Base-by-base conservation (phyloP, 2,797 vertebrate genomes). In the Xyrichtys novacula region DNA sequence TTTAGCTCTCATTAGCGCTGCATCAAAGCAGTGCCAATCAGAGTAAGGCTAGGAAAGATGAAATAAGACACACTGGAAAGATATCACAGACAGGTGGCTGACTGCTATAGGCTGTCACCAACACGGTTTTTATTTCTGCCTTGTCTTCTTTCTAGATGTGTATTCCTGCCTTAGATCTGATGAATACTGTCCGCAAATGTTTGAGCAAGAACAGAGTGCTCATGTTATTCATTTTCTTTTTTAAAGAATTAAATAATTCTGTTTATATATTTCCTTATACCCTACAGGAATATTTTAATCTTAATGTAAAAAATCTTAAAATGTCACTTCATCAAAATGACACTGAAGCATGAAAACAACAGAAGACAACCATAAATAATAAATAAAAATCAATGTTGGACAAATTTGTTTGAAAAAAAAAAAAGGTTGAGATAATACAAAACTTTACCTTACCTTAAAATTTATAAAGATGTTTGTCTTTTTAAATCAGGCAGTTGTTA, bases 11-110 rank as follows among this genome's bases (percentile, higher is more conserved):
- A 65, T 65, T 31, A 65, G 23, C 9, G 10, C 17, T 53, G 36
- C n/a, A 60, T 43, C 9, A 63, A 55, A 48, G 17, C 15, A n/a
- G 12, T 15, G 20, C 31, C 19, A 55, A 19, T 75, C 56, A 55
- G 38, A 65, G n/a, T 2, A 3, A 40, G 19, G 14, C 2, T 3
- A 44, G 9, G 39, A 52, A 14, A 9, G 40, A 48, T 25, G 16
- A 17, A 32, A 32, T 42, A n/a, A 20, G 17, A 34, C 0, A 25
- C 23, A n/a, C 15, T 47, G 48, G 20, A 38, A 28, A 56, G 46
- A 22, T 29, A 22, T 48, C 2, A 25, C 2, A 14, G 1, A 14
- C 2, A n/a, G n/a, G 7, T 55, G 29, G n/a, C 25, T 52, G 49
- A 28, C 25, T 3, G 17, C 14, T 40, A 12, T 7, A 1, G 6